Percentiles rank a stretch among this genome's conserved stretches.
Evolutionary conservation across 2,113 vertebrate species (phyloP).

Genomic region (Laticauda laticaudata): DNA sequence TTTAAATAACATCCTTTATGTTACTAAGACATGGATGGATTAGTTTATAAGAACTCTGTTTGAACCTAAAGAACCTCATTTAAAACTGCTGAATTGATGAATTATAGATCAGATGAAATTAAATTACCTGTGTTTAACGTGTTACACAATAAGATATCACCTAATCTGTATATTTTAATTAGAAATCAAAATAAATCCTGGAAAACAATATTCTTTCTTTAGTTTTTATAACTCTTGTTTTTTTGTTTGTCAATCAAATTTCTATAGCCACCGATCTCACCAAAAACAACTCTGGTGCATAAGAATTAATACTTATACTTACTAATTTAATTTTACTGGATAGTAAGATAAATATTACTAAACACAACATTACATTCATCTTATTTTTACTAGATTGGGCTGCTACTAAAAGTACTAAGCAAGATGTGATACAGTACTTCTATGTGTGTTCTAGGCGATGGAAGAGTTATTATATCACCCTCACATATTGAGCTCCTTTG

Average conservation of each 20-base stretch:
- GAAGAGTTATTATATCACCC: not conserved
- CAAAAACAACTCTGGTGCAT: too few relatives aligned
- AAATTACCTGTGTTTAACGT: not conserved
- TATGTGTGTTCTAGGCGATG: not conserved
- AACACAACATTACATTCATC: not conserved
- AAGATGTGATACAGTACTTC: not conserved
- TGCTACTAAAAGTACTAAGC: not conserved
- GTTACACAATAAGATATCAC: not conserved
- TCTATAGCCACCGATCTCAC: too few relatives aligned
- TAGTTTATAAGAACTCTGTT: not conserved
- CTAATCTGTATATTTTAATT: not conserved
- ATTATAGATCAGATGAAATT: not conserved
- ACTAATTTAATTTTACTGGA: not conserved
- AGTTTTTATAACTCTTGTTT: too few relatives aligned
- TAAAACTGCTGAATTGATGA: not conserved
- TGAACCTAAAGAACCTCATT: not conserved
- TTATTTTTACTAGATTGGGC: not conserved
- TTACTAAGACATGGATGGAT: conserved; percentile 34
- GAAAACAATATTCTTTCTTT: not conserved
- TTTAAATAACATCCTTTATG: conserved; percentile 58
- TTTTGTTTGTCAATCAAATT: too few relatives aligned
- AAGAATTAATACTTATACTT: not conserved
- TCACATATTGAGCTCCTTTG: not conserved
- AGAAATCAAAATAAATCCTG: not conserved
- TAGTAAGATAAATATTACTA: not conserved